Base-by-base conservation (phyloP, 2,888 invertebrate genomes). In the Polyommatus iphigenia region DNA sequence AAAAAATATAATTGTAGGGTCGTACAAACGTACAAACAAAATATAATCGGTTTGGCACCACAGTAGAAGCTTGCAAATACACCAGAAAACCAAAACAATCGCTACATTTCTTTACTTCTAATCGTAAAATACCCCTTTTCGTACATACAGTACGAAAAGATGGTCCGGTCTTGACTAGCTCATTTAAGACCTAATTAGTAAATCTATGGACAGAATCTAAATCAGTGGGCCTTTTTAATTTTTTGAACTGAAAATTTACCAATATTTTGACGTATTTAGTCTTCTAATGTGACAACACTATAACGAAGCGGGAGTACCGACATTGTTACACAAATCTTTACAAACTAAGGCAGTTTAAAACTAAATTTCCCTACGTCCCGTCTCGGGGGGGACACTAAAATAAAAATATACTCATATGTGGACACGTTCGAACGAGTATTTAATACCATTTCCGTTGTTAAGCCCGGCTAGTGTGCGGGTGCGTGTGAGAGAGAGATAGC, bases 401-500 rank as follows among this genome's bases (percentile, higher is more conserved):
- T 67, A 41, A 46, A 46, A 46, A 46, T 24, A 73, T 41, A 73
- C 41, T 72, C 72, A 72, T 46, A 3, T 72, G 72, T n/a, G 72
- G 36, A 75, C 75, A 73, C 41, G 46, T 73, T 41, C 46, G 46
- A 20, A 41, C 46, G 41, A 46, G 41, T 46, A 41, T 46, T 73
- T 20, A 46, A 20, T 73, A 20, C 20, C 41, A 46, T 73, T 73
- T 41, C 13, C 20, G 29, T 20, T 46, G 13, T 46, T 73, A 46
- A 8, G 71, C 57, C 57, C 75, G 71, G 77, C 71, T 62, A 2
- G n/a, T 73, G 24, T 20, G 20, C 24, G 73, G 13, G 73, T 54
- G 59, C 80, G 79, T 79, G 83, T 78, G 84, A 81, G 85, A 82
- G 81, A 79, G 78, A 82, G 79, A 81, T 77, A 79, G 80, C 80